phyloP scores from a whole-genome alignment of 2,888 invertebrate genomes.

The Microplitis deprimator region DNA sequence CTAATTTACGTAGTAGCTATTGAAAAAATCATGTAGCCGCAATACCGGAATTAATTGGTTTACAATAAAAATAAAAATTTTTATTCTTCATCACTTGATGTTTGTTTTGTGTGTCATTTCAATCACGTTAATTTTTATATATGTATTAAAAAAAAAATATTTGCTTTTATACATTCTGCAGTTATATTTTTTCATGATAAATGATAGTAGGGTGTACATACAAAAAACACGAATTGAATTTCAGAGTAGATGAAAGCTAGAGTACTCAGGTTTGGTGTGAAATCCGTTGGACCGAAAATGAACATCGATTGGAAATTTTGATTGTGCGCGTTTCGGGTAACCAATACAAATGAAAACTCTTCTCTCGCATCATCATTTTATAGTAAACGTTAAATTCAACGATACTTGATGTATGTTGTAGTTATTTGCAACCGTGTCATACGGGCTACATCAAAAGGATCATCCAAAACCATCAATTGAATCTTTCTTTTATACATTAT shows the following conservation, averaged over 20 bases:
- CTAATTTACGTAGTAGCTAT: too few species aligned
- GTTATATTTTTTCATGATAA: background rate
- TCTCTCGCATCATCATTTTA: background rate
- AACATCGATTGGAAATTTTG: slow-evolving; percentile 35
- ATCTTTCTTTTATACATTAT: background rate
- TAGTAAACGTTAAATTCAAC: background rate
- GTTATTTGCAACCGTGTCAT: slow-evolving; percentile 24
- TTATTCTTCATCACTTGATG: too few species aligned
- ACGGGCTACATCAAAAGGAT: background rate
- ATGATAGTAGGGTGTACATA: background rate
- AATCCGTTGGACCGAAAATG: slow-evolving; percentile 33
- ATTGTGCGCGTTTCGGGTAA: slow-evolving; percentile 22
- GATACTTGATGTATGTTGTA: slow-evolving; percentile 29
- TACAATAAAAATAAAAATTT: too few species aligned
- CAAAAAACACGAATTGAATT: background rate
- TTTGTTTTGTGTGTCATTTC: background rate
- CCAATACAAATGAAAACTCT: background rate
- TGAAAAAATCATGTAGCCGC: too few species aligned
- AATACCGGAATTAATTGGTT: too few species aligned
- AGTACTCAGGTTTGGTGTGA: slow-evolving; percentile 4
- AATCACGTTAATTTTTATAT: background rate
- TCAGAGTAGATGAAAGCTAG: background rate
- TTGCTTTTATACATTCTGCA: background rate
- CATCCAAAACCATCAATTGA: slow-evolving; percentile 1
- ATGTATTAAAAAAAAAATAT: background rate